Conservation (phyloP, 2,797 vertebrate species). For the Mycteria americana region DNA sequence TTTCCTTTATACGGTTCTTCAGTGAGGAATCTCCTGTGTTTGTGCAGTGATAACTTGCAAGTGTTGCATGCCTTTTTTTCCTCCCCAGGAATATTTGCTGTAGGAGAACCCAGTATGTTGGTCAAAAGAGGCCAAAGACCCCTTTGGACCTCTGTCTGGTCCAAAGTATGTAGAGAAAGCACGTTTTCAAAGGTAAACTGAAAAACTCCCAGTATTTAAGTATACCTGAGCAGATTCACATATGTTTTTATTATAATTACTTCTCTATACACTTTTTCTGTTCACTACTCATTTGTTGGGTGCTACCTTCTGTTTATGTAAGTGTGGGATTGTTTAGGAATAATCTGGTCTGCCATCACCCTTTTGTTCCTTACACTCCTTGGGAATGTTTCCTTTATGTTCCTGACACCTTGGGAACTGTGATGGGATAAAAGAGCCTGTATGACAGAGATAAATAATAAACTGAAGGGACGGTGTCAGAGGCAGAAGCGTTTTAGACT, state of each 20-base stretch:
- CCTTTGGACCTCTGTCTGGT: neutral
- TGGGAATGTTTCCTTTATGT: neutral
- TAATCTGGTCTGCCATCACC: neutral
- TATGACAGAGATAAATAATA: neutral
- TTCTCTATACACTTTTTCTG: neutral
- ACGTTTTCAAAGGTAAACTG: neutral
- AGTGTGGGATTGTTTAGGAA: conserved; percentile 1
- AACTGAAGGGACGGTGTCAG: neutral
- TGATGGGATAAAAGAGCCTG: neutral
- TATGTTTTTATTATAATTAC: neutral
- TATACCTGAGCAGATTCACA: neutral
- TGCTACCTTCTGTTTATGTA: neutral
- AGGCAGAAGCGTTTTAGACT: neutral
- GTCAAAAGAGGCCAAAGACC: neutral
- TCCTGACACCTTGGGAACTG: neutral
- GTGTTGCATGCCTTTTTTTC: neutral
- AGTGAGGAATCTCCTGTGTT: conserved; percentile 5
- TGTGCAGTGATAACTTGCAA: conserved; percentile 8
- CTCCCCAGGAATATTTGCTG: neutral
- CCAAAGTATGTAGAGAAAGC: neutral
- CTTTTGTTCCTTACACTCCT: neutral
- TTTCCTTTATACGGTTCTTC: conserved; percentile 31
- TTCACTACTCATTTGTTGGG: neutral
- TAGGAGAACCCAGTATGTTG: neutral
- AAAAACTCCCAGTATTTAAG: neutral